Base-by-base conservation (phyloP, 2,113 vertebrate species). In the Muntiacus muntjak region DNA sequence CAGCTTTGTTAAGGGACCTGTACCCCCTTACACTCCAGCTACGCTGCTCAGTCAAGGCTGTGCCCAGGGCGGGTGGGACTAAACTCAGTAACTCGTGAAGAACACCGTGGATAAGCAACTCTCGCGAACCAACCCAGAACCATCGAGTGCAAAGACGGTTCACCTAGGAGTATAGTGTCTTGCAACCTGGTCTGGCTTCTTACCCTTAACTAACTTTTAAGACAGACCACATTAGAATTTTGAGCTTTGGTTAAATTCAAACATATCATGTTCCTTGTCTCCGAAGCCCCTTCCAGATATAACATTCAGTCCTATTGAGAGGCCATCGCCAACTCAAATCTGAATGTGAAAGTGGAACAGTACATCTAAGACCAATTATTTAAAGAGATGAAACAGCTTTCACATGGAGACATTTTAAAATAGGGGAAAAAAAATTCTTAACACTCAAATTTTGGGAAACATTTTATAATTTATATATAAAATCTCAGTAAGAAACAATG, bases 391-490 rank as follows among this genome's bases (percentile, higher is more conserved):
- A 94, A 78, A 94, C 1, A 36, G 25, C 43, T 95, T 89, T 74
- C 85, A 78, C 12, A 83, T 6, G 85, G 28, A 86, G 55, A 76
- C 30, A 95, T 26, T 62, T 57, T 79, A 71, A 95, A 71, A 88
- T 62, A 78, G 30, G 9, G 26, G 1, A 17, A 54, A 95, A 95
- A 97, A 95, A 96, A 94, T 1, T 97, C 97, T 95, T 45, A 97
- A 95, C 96, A 99, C 98, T 97, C 96, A 95, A 97, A 30, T 87
- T 98, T 99, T 99, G 98, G 97, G 97, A 99, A 99, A 98, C 96
- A 97, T 98, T 99, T 99, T 99, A 98, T 99, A 98, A 97, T 99
- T 99, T 99, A 99, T 98, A 98, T 99, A 99, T 98, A 99, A 99
- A 99, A 98, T 98, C 95, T 99, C 98, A 98, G 98, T 99, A 99